Evolutionary conservation across 1,140 invertebrate species (phyloP).

Genomic region (Microplitis demolitor): DNA sequence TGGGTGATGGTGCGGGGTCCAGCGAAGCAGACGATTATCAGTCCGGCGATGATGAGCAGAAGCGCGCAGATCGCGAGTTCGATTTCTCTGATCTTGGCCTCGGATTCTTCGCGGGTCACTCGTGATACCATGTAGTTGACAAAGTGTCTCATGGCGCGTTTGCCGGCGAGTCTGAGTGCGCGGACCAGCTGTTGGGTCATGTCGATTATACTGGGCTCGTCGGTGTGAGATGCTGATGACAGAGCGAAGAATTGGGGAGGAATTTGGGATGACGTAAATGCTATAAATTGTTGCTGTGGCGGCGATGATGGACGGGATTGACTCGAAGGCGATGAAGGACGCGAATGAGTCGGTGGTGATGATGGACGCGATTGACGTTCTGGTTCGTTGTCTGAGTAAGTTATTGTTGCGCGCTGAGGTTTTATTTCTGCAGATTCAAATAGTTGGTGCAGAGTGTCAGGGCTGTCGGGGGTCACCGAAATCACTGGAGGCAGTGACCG

Average conservation of each 20-base stretch:
- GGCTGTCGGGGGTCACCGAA: conserved; percentile 54
- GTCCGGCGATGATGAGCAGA: conserved; percentile 72
- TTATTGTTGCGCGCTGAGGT: conserved; percentile 51
- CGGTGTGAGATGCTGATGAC: conserved; percentile 25
- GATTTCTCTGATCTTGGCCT: conserved; percentile 69
- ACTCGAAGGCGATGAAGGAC: conserved; percentile 31
- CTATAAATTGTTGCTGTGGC: conserved; percentile 37
- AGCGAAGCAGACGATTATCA: conserved; percentile 73
- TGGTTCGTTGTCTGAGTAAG: conserved; percentile 40
- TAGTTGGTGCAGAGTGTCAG: conserved; percentile 10
- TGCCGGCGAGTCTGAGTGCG: conserved; percentile 68
- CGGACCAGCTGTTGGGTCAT: conserved; percentile 69
- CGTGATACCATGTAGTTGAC: conserved; percentile 67
- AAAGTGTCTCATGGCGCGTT: conserved; percentile 69
- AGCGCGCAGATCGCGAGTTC: conserved; percentile 76
- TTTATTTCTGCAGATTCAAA: conserved; percentile 27
- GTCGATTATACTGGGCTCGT: conserved; percentile 57
- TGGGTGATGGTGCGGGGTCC: conserved; percentile 74
- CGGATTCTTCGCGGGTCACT: conserved; percentile 60
- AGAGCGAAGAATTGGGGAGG: conserved; percentile 45
- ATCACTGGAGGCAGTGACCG: conserved; percentile 56
- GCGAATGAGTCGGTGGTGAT: conserved; percentile 34
- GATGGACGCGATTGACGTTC: conserved; percentile 19
- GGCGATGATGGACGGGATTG: not conserved
- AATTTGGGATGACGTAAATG: conserved; percentile 47